phyloP scores from a whole-genome alignment of 2,888 invertebrate species.

The Clepsis dumicolana region DNA sequence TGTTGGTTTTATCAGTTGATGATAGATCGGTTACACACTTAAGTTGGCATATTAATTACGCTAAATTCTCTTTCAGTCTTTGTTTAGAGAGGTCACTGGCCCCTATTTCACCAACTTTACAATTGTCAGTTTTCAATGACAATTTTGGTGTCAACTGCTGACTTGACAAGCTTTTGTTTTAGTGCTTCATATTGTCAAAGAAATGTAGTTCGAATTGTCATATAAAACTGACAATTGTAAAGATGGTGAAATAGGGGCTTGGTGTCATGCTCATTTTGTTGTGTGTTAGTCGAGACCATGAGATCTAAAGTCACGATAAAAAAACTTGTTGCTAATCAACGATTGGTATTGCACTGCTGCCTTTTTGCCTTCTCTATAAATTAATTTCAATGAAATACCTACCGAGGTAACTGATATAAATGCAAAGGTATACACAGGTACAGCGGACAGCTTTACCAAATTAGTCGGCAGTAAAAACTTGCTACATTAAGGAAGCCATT shows the following conservation, averaged over 20 bases:
- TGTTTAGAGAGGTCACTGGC: neutral
- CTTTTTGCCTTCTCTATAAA: neutral
- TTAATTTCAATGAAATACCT: neutral
- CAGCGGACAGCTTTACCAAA: conserved; percentile 5
- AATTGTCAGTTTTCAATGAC: too few relatives aligned
- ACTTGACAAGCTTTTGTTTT: too few relatives aligned
- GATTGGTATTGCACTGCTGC: neutral
- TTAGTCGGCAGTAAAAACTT: conserved; percentile 19
- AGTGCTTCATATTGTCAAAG: too few relatives aligned
- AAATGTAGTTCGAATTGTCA: too few relatives aligned
- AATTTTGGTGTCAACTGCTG: too few relatives aligned
- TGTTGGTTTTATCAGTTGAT: conserved; percentile 1
- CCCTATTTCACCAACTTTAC: too few relatives aligned
- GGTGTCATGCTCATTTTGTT: too few relatives aligned
- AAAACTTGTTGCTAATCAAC: neutral
- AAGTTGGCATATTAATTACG: neutral
- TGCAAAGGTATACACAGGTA: neutral
- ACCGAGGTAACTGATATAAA: neutral
- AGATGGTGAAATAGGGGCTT: too few relatives aligned
- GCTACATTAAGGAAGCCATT: conserved; percentile 25
- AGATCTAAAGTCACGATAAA: too few relatives aligned
- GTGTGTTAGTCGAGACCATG: too few relatives aligned
- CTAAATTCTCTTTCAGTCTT: neutral
- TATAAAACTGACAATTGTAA: too few relatives aligned
- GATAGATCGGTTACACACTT: neutral